Conservation (phyloP, 1,140 invertebrate species). For the Solen grandis region DNA sequence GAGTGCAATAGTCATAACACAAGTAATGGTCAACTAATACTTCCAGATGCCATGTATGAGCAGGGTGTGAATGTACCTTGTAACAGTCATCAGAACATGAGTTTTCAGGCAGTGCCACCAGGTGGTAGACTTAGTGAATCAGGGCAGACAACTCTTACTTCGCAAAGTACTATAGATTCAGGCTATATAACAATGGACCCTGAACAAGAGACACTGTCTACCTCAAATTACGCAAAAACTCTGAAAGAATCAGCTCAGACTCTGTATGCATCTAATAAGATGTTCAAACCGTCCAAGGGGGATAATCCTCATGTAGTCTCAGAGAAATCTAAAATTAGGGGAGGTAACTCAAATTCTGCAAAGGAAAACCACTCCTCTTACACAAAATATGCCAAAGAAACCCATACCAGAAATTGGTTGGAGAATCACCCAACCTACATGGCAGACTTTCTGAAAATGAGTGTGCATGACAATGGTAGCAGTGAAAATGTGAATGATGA, state of each 20-base stretch:
- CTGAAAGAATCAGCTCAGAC: conserved; percentile 52
- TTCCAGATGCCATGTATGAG: neutral
- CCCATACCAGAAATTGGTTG: conserved; percentile 43
- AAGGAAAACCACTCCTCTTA: neutral
- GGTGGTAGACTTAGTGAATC: conserved; percentile 49
- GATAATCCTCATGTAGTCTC: no score
- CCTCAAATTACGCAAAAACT: conserved; percentile 48
- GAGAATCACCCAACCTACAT: conserved; percentile 44
- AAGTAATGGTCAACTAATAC: neutral
- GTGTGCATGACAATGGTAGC: no score
- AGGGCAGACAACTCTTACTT: conserved; percentile 49
- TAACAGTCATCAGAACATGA: neutral
- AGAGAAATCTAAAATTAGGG: neutral
- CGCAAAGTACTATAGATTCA: conserved; percentile 54
- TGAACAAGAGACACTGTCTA: conserved; percentile 43
- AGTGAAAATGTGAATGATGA: conserved; percentile 2
- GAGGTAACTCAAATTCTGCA: conserved; percentile 7
- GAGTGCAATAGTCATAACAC: conserved; percentile 37
- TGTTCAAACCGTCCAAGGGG: conserved; percentile 20
- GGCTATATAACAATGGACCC: conserved; percentile 52
- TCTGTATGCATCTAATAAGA: conserved; percentile 35
- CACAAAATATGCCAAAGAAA: conserved; percentile 38
- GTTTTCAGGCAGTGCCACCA: conserved; percentile 2
- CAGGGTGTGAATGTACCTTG: neutral
- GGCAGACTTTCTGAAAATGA: conserved; percentile 20